A percentile compares a stretch with the other conserved stretches of the same genome.
Evolutionary conservation across 2,888 invertebrate species (phyloP).

Genomic region (Pseudococcus longispinus): DNA sequence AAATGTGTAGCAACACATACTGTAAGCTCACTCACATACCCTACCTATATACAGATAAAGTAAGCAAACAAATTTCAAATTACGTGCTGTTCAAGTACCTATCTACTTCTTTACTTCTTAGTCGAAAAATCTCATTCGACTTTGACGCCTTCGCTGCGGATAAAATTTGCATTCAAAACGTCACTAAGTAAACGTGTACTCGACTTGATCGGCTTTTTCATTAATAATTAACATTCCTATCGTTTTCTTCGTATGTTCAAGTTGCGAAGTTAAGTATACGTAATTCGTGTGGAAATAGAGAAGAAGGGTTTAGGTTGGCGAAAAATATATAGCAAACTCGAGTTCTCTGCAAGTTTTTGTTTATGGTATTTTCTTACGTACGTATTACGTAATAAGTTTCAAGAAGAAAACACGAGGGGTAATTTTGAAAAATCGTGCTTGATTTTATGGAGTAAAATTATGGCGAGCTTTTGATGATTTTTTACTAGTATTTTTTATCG

Average conservation of each 20-base stretch:
- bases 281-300: not conserved
- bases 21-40: not conserved
- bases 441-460: no score
- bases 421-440: no score
- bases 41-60: not conserved
- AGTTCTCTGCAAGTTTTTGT: not conserved
- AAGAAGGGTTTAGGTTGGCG: not conserved
- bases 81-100: not conserved
- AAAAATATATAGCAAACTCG: not conserved
- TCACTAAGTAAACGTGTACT: not conserved
- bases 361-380: not conserved
- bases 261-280: not conserved
- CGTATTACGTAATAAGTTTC: no score
- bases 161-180: slow-evolving; percentile 1
- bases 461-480: no score
- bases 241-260: not conserved
- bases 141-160: not conserved
- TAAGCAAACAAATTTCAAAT: slow-evolving; percentile 17
- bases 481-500: no score
- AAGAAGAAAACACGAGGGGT: no score
- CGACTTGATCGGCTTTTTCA: not conserved
- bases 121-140: not conserved
- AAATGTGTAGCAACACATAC: not conserved
- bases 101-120: not conserved
- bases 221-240: slow-evolving; percentile 15